phyloP scores from a whole-genome alignment of 1,140 invertebrate genomes.

The Drosophila bifasciata region DNA sequence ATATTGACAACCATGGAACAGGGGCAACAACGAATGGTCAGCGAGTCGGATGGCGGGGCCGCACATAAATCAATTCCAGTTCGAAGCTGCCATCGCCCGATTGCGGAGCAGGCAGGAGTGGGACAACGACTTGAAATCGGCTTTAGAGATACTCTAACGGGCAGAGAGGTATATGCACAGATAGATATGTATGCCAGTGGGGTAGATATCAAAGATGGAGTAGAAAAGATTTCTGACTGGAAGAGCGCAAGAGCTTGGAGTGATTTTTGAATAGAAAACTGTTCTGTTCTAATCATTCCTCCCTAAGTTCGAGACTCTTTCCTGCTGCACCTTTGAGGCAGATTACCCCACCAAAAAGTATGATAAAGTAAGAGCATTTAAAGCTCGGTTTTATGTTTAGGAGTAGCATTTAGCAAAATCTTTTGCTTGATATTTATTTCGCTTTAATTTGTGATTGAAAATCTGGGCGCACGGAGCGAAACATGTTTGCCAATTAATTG shows the following conservation, averaged over 20 bases:
- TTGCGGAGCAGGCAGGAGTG: constrained; percentile 2
- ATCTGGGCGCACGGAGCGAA: constrained; percentile 61
- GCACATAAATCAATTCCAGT: constrained; percentile 79
- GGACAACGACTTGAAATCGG: constrained; percentile 24
- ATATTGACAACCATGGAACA: constrained; percentile 67
- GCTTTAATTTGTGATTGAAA: constrained; percentile 75
- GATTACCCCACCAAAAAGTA: no score
- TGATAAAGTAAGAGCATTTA: constrained; percentile 16
- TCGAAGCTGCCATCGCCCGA: constrained; percentile 26
- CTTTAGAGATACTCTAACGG: constrained; percentile 2
- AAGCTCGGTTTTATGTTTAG: no score
- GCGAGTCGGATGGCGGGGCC: constrained; percentile 16
- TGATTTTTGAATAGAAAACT: no score
- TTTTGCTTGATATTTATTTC: constrained; percentile 53
- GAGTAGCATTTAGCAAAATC: no score
- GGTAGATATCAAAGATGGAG: no score
- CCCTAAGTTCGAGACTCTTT: no score
- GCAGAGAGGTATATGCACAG: not conserved
- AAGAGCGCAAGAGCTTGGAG: no score
- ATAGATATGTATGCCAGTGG: no score
- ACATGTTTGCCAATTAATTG: constrained; percentile 81
- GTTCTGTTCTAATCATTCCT: no score
- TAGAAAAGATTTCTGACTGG: no score
- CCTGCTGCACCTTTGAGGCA: no score
- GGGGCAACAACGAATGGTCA: constrained; percentile 49